Evolutionary conservation across 2,888 invertebrate species (phyloP).

Genomic region (Cecidostiba fungosa): DNA sequence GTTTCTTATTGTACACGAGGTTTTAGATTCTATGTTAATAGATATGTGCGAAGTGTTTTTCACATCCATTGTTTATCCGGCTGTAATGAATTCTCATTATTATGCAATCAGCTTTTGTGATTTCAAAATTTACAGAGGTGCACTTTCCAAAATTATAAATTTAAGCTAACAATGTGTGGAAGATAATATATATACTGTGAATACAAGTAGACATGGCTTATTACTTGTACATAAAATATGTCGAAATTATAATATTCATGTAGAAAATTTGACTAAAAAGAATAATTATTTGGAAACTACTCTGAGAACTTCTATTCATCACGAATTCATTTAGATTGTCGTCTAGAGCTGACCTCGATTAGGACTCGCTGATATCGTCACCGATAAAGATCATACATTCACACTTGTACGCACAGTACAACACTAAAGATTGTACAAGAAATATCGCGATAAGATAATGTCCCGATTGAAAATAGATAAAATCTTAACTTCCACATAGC

Average conservation of each 20-base stretch:
- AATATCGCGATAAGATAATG: constrained; percentile 48
- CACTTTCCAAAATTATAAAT: constrained; percentile 2
- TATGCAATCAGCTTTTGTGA: constrained; percentile 1
- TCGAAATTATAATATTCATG: no score
- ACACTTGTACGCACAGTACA: constrained; percentile 13
- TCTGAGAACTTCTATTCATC: neutral
- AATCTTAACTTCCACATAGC: constrained; percentile 24
- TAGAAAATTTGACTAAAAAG: no score
- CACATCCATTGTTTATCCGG: neutral
- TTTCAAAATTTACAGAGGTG: constrained; percentile 1
- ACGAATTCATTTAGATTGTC: constrained; percentile 49
- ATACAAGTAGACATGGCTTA: no score
- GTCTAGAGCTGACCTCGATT: constrained; percentile 56
- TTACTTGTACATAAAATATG: no score
- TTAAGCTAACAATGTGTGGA: neutral
- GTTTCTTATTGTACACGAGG: neutral
- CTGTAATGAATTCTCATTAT: constrained; percentile 4
- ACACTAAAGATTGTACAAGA: constrained; percentile 23
- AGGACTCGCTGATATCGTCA: constrained; percentile 36
- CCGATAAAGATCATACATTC: constrained; percentile 43
- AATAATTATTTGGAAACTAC: no score
- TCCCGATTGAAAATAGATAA: constrained; percentile 40
- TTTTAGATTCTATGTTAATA: constrained; percentile 8
- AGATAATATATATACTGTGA: neutral
- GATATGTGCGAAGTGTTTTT: neutral